phyloP scores from a whole-genome alignment of 2,113 vertebrate species.

The Cyanistes caeruleus region DNA sequence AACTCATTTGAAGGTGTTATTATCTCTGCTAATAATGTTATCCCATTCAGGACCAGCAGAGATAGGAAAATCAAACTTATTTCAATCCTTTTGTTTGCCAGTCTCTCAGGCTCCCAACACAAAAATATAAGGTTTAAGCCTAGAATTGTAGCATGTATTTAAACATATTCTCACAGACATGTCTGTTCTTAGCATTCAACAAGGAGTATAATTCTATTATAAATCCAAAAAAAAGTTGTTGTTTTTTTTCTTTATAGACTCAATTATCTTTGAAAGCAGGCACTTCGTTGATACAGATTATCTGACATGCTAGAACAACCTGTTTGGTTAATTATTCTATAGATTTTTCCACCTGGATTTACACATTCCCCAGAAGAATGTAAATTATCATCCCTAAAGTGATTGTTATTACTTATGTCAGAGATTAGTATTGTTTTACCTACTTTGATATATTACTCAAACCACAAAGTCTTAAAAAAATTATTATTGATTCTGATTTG shows the following conservation, averaged over 20 bases:
- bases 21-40: slow-evolving; percentile 62
- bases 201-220: neutral
- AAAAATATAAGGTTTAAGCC: neutral
- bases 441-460: slow-evolving; percentile 4
- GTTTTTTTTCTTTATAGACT: neutral
- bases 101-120: neutral
- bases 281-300: neutral
- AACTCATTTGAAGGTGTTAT: slow-evolving; percentile 59
- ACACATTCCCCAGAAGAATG: neutral
- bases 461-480: neutral
- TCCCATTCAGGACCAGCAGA: neutral
- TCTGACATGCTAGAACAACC: neutral
- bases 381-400: neutral
- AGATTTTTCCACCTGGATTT: neutral
- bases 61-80: slow-evolving; percentile 57
- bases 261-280: slow-evolving; percentile 7
- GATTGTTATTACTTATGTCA: neutral
- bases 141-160: neutral
- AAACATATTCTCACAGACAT: neutral
- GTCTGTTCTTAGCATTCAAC: neutral
- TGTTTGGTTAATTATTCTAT: neutral
- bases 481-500: neutral
- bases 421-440: neutral
- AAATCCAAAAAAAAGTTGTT: neutral
- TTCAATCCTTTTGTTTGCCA: slow-evolving; percentile 44